A percentile compares a stretch with the other conserved stretches of the same genome.
Evolutionary conservation across 2,888 invertebrate genomes (phyloP).

Genomic region (Malthinus flaveolus): DNA sequence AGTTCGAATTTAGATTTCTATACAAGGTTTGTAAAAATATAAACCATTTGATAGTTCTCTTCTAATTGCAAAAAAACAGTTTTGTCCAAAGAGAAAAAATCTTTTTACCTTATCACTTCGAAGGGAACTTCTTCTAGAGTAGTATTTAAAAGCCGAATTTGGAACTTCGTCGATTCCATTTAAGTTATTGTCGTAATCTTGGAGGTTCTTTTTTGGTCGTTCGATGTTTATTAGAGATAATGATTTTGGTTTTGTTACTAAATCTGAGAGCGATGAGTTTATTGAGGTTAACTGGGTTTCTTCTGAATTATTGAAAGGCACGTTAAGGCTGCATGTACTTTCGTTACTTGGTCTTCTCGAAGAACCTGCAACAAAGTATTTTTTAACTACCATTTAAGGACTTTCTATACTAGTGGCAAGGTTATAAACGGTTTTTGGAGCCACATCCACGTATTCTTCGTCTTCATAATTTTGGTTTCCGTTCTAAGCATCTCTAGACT

Average conservation of each 20-base stretch:
- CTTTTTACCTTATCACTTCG: slow-evolving; percentile 44
- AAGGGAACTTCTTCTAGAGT: slow-evolving; percentile 44
- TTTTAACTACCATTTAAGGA: too few relatives aligned
- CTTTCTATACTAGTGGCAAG: too few relatives aligned
- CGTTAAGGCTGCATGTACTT: slow-evolving; percentile 46
- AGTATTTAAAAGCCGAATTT: slow-evolving; percentile 27
- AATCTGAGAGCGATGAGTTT: slow-evolving; percentile 17
- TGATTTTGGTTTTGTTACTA: slow-evolving; percentile 38
- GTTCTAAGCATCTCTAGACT: too few relatives aligned
- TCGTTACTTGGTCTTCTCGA: slow-evolving; percentile 49
- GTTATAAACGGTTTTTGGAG: too few relatives aligned
- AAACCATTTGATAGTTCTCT: too few relatives aligned
- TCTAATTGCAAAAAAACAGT: neutral
- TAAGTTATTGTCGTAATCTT: slow-evolving; percentile 39
- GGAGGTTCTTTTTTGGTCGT: slow-evolving; percentile 32
- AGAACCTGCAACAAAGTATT: slow-evolving; percentile 37
- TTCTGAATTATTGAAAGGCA: slow-evolving; percentile 40
- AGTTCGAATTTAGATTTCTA: slow-evolving; percentile 10
- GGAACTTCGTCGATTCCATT: slow-evolving; percentile 51
- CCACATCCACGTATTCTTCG: too few relatives aligned
- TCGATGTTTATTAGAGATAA: slow-evolving; percentile 45
- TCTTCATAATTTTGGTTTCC: too few relatives aligned
- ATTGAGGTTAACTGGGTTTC: slow-evolving; percentile 38
- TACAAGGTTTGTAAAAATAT: neutral
- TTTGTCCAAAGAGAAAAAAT: neutral